Percentiles rank a stretch among this genome's conserved stretches.
Evolutionary conservation across 2,113 vertebrate species (phyloP).

Genomic region (Nansenia antarctica): DNA sequence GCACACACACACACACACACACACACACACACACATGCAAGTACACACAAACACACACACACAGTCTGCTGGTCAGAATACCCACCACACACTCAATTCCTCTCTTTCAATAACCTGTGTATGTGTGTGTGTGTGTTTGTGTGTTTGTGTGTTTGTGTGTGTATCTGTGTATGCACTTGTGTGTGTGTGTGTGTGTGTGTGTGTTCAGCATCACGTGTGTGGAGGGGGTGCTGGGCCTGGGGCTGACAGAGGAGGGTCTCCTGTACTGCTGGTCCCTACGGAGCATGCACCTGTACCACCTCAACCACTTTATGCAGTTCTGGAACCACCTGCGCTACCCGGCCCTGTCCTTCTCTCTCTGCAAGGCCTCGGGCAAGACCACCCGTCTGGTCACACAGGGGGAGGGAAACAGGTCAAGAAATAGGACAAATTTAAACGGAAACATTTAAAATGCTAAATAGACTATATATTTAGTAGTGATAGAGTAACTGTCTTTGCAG

Average conservation of each 20-base stretch:
- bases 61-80: slow-evolving; percentile 1
- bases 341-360: slow-evolving; percentile 9
- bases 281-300: slow-evolving; percentile 5
- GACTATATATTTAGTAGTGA: too few relatives aligned
- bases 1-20: too few relatives aligned
- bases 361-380: slow-evolving; percentile 6
- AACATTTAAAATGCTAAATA: too few relatives aligned
- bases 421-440: too few relatives aligned
- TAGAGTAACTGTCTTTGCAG: too few relatives aligned
- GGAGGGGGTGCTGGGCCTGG: slow-evolving; percentile 23
- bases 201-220: not conserved
- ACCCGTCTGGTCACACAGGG: not conserved
- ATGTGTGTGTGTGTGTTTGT: too few relatives aligned
- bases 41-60: too few relatives aligned
- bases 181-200: too few relatives aligned
- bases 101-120: too few relatives aligned
- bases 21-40: not conserved
- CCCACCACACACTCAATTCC: not conserved
- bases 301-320: slow-evolving; percentile 27
- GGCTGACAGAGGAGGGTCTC: slow-evolving; percentile 32
- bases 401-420: not conserved
- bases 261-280: slow-evolving; percentile 11
- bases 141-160: too few relatives aligned
- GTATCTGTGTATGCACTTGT: too few relatives aligned
- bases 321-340: slow-evolving; percentile 16